Base-by-base conservation (phyloP, 2,797 vertebrate genomes). In the Argya squamiceps region DNA sequence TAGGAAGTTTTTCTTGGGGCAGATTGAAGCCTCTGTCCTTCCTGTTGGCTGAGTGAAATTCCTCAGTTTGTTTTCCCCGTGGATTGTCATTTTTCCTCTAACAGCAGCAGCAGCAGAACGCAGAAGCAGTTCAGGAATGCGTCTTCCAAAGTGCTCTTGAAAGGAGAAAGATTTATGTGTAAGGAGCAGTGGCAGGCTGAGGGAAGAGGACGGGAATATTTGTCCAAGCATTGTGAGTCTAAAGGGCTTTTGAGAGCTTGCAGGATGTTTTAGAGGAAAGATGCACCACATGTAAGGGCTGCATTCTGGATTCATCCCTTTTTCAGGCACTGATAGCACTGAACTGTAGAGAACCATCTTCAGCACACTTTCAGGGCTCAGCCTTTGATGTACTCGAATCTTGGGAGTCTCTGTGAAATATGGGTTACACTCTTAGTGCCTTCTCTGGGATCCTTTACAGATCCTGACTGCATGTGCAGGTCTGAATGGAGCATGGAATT, bases 141-240 rank as follows among this genome's bases (percentile, higher is more conserved):
- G 26, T 95, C 75, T 95, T 96, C 52, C 80, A 64, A 84, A 95
- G 90, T 60, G 39, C 52, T 76, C 71, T 93, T 83, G 86, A 89
- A 82, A 82, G 85, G 29, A 63, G 70, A n/a, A 52, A 67, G 85
- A 94, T 89, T 76, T 82, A 81, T 79, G 44, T 52, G 34, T 76
- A 60, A 84, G 55, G 83, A 76, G 50, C 34, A 44, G 70, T 74
- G 70, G 49, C 86, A 88, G 82, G 74, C 94, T 89, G 59, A 89
- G 18, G 50, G 59, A 92, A 92, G 55, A 52, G 41, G 81, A 78
- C 65, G 84, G 62, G 64, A 96, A 74, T 73, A 46, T 93, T 91
- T 95, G 73, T 94, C 88, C 55, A 49, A 22, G 75, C 11, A 4
- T 9, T 16, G 4, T 49, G 56, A 41, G 32, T 79, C 74, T 91